A percentile compares a stretch with the other conserved stretches of the same genome.
Evolutionary conservation across 2,797 vertebrate species (phyloP).

Genomic region (Lutjanus campechanus): DNA sequence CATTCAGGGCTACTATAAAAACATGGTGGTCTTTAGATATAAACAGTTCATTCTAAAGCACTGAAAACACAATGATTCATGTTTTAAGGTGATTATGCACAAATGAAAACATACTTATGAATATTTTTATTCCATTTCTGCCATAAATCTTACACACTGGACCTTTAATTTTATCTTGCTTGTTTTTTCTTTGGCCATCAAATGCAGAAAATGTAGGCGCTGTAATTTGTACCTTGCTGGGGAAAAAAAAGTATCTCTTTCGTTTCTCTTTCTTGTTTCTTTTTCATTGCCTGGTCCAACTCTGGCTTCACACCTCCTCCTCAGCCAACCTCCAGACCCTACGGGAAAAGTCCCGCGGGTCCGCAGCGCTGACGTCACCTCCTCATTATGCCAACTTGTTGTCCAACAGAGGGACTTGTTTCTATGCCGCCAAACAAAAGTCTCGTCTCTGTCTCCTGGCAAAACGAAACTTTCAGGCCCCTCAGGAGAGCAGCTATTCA

Average conservation of each 20-base stretch:
- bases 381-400: conserved; percentile 50
- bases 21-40: too few relatives aligned
- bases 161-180: background rate
- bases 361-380: conserved; percentile 59
- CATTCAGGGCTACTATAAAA: too few relatives aligned
- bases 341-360: conserved; percentile 62
- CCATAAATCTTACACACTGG: too few relatives aligned
- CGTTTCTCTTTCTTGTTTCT: conserved; percentile 7
- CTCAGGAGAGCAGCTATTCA: conserved; percentile 59
- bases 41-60: too few relatives aligned
- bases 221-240: background rate
- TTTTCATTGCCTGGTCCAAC: conserved; percentile 40
- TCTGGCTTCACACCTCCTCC: conserved; percentile 61
- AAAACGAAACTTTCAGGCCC: conserved; percentile 54
- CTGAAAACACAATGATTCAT: too few relatives aligned
- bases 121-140: too few relatives aligned
- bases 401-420: conserved; percentile 63
- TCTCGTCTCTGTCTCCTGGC: conserved; percentile 60
- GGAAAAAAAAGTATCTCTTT: conserved; percentile 2
- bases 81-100: too few relatives aligned
- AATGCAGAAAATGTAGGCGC: background rate
- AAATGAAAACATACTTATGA: too few relatives aligned
- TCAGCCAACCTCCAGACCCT: conserved; percentile 40
- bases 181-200: background rate
- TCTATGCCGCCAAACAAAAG: conserved; percentile 67